Conservation (phyloP, 2,888 invertebrate species). For the Sesia bembeciformis region DNA sequence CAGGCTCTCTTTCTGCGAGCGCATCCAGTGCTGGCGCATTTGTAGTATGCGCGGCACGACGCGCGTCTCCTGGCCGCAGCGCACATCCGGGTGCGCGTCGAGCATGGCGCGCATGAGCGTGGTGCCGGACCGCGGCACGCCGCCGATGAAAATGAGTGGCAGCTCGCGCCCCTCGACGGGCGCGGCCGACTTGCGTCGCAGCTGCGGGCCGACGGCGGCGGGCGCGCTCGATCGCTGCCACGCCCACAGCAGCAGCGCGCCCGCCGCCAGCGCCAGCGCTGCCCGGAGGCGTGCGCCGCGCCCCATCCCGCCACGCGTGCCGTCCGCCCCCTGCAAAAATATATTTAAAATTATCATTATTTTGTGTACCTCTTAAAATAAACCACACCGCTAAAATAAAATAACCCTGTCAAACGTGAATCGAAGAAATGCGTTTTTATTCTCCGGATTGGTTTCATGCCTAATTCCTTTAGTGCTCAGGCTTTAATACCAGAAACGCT, state of each 20-base stretch:
- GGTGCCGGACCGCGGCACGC: slow-evolving; percentile 97
- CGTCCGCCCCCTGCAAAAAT: background rate
- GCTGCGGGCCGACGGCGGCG: slow-evolving; percentile 3
- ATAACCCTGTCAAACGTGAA: no score
- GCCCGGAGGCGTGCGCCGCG: slow-evolving; percentile 24
- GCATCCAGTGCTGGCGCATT: slow-evolving; percentile 95
- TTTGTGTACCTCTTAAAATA: no score
- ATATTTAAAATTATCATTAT: no score
- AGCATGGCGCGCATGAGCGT: slow-evolving; percentile 98
- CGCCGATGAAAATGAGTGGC: slow-evolving; percentile 97
- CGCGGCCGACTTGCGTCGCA: slow-evolving; percentile 8
- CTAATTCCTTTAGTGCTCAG: no score
- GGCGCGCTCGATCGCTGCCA: slow-evolving; percentile 6
- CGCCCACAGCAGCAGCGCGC: slow-evolving; percentile 11
- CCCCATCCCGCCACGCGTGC: slow-evolving; percentile 8
- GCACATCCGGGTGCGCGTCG: slow-evolving; percentile 97
- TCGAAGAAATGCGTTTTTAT: no score
- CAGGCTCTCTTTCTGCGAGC: slow-evolving; percentile 92
- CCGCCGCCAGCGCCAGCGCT: slow-evolving; percentile 11
- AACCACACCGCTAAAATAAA: no score
- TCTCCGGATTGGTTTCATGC: no score
- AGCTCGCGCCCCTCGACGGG: slow-evolving; percentile 82
- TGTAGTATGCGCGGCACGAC: slow-evolving; percentile 97
- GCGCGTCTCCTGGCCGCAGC: slow-evolving; percentile 97
- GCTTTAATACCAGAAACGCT: no score